Evolutionary conservation across 2,113 vertebrate species (phyloP), one percentile per base, ranked within the genome.

Genomic region (Tachuris rubrigastra): DNA sequence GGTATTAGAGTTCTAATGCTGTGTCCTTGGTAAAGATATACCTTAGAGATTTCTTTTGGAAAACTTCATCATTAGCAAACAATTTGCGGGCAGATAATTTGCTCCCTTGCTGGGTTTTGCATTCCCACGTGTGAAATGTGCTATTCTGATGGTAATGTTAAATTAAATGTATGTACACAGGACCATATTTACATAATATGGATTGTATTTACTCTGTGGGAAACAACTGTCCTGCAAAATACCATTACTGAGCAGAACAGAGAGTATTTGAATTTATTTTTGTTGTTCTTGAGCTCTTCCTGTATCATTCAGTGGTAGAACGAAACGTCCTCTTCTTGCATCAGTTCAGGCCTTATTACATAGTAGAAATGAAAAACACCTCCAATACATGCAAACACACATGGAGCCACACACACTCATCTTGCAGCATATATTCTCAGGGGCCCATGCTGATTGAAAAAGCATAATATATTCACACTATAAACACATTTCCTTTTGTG

Each of bases 21-120:
- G 91, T 97, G 96, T 97, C 97, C 97, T 97, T 98, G 97, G 97
- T 98, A 96, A 97, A 96, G 97, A 97, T 96, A 98, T 97, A 98
- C 97, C 97, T 97, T 95, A 74, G 98, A 98, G 98, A 97, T 92
- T 97, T 95, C 94, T 97, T 97, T 98, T 97, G 96, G 96, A 98
- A 98, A 98, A 98, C 95, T 97, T 98, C 95, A 95, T 97, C 96
- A 96, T 98, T 98, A 98, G 95, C 96, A 96, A 97, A 98, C 96
- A 98, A 97, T 98, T 98, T 98, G 98, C 6, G 98, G 98, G 96
- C 88, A 97, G 96, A 95, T 98, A 98, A 97, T 98, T 98, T 98
- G 94, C 97, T 98, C 97, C 97, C 97, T 96, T 95, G 97, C 97
- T 98, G 97, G 73, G 95, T 87, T 97, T 96, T 97, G 96, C 98